Conservation (phyloP, 1,140 invertebrate species). For the Solenopsis fugax region DNA sequence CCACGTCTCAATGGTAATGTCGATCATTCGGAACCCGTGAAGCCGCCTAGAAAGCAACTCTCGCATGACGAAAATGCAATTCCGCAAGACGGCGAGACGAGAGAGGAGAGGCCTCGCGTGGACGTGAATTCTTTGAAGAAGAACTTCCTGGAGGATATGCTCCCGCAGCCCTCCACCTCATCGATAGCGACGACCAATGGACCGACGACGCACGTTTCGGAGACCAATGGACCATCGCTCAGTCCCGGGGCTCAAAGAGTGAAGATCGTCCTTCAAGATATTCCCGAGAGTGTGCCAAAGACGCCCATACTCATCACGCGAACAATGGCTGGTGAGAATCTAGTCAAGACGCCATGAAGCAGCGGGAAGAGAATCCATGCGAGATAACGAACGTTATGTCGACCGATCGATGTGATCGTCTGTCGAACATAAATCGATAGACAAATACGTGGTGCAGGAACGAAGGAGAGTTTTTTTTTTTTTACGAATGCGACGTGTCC, state of each 20-base stretch:
- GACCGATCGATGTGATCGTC: slow-evolving; percentile 26
- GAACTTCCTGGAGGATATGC: slow-evolving; percentile 68
- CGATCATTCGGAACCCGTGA: slow-evolving; percentile 79
- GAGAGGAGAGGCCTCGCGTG: slow-evolving; percentile 45
- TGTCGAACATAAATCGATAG: background rate
- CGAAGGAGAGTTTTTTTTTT: background rate
- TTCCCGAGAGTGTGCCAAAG: slow-evolving; percentile 85
- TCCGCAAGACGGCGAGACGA: slow-evolving; percentile 6
- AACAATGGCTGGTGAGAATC: slow-evolving; percentile 82
- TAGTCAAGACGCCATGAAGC: slow-evolving; percentile 84
- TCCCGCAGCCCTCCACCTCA: slow-evolving; percentile 39
- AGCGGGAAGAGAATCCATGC: background rate
- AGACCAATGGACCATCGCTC: slow-evolving; percentile 72
- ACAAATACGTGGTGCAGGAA: background rate
- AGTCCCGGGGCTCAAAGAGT: slow-evolving; percentile 85
- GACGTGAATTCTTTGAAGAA: slow-evolving; percentile 71
- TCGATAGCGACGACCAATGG: slow-evolving; percentile 51
- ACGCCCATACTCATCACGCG: slow-evolving; percentile 85
- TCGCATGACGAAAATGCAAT: slow-evolving; percentile 17
- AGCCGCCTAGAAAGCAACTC: slow-evolving; percentile 79
- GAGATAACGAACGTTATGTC: slow-evolving; percentile 41
- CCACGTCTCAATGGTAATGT: slow-evolving; percentile 38
- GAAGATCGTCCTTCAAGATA: slow-evolving; percentile 85
- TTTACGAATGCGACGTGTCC: slow-evolving; percentile 3
- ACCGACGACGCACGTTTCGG: slow-evolving; percentile 40